These are phyloP conservation scores for Solea senegalensis DNA, from an alignment of 2,113 vertebrate species.

Conservation along the genomic window DNA sequence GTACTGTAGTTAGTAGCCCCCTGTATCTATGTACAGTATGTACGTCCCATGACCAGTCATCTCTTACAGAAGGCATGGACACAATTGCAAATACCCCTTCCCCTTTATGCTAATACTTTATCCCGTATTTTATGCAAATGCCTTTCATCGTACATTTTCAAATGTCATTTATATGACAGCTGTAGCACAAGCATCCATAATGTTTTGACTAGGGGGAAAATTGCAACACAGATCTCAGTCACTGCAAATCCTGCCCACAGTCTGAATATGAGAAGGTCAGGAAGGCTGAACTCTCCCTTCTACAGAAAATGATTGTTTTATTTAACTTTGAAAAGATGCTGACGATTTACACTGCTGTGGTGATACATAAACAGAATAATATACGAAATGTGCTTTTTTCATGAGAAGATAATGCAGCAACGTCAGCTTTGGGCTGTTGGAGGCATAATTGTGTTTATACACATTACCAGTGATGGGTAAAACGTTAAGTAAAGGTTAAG, in stretches of 20 bases:
- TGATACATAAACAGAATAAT: slow-evolving; percentile 26
- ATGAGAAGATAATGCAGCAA: slow-evolving; percentile 2
- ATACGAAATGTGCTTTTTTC: slow-evolving; percentile 13
- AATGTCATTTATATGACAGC: slow-evolving; percentile 66
- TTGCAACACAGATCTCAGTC: slow-evolving; percentile 43
- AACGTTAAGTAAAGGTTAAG: no score
- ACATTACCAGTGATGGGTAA: no score
- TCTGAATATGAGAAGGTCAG: slow-evolving; percentile 51
- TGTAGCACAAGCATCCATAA: slow-evolving; percentile 59
- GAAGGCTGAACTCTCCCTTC: slow-evolving; percentile 39
- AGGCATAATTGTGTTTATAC: slow-evolving; percentile 7
- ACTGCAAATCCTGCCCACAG: slow-evolving; percentile 57
- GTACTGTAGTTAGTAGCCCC: background rate
- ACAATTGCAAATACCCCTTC: slow-evolving; percentile 20
- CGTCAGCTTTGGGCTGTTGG: slow-evolving; percentile 17
- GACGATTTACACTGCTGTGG: slow-evolving; percentile 42
- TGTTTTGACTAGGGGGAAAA: slow-evolving; percentile 54
- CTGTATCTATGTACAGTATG: slow-evolving; percentile 3
- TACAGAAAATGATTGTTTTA: slow-evolving; percentile 60
- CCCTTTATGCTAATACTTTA: slow-evolving; percentile 49
- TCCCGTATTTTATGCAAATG: slow-evolving; percentile 61
- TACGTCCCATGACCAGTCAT: slow-evolving; percentile 34
- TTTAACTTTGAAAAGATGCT: slow-evolving; percentile 47
- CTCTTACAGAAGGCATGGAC: slow-evolving; percentile 23
- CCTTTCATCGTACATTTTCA: slow-evolving; percentile 55